These are phyloP conservation scores for Echiichthys vipera DNA, from an alignment of 2,797 vertebrate species.

Conservation along the genomic window DNA sequence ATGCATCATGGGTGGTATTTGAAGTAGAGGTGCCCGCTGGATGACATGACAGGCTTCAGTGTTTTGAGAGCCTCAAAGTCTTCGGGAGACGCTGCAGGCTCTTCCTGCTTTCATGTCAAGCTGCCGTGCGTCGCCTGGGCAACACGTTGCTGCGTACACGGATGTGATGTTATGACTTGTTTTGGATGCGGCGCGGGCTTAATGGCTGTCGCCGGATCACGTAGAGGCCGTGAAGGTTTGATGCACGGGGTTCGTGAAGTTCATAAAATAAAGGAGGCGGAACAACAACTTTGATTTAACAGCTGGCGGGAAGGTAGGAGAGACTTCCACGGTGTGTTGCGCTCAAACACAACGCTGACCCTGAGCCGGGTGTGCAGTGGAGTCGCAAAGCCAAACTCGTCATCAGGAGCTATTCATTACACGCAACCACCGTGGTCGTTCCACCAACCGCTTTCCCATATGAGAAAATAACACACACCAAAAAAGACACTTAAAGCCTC, in stretches of 20 bases:
- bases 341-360: background rate
- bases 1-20: slow-evolving; percentile 36
- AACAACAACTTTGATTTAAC: slow-evolving; percentile 60
- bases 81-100: slow-evolving; percentile 12
- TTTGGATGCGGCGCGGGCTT: slow-evolving; percentile 30
- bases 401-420: slow-evolving; percentile 24
- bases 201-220: slow-evolving; percentile 39
- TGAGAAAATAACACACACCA: slow-evolving; percentile 22
- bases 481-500: slow-evolving; percentile 32
- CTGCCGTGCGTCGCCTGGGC: slow-evolving; percentile 33
- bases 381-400: slow-evolving; percentile 4
- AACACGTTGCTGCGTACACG: background rate
- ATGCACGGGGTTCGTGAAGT: slow-evolving; percentile 55
- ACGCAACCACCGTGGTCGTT: slow-evolving; percentile 1
- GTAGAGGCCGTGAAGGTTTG: slow-evolving; percentile 13
- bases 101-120: slow-evolving; percentile 40
- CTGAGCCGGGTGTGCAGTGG: slow-evolving; percentile 5
- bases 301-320: slow-evolving; percentile 38
- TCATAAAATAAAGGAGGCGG: slow-evolving; percentile 42
- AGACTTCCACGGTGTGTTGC: slow-evolving; percentile 18
- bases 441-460: slow-evolving; percentile 24
- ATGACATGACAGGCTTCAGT: slow-evolving; percentile 16
- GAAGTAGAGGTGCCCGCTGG: slow-evolving; percentile 6
- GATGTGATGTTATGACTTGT: slow-evolving; percentile 53
- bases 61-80: background rate